Conservation (phyloP, 2,797 vertebrate genomes). For the Crocidura indochinensis region DNA sequence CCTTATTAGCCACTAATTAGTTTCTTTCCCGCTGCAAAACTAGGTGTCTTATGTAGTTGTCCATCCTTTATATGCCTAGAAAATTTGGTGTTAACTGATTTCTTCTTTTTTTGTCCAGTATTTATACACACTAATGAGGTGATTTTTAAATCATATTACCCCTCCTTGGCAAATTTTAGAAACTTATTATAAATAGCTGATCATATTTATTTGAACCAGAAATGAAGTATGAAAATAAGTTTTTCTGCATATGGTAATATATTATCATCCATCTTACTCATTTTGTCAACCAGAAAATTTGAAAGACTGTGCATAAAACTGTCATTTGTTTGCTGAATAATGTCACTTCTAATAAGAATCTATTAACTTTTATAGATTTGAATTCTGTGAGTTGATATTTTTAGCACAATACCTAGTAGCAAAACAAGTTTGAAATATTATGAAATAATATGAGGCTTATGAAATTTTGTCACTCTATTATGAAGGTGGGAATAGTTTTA, state of each 20-base stretch:
- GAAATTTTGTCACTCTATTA: conserved; percentile 54
- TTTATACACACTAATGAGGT: background rate
- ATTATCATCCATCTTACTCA: conserved; percentile 32
- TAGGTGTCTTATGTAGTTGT: background rate
- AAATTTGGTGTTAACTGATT: background rate
- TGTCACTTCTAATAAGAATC: conserved; percentile 52
- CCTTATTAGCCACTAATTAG: background rate
- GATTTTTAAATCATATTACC: background rate
- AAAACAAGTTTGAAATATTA: conserved; percentile 54
- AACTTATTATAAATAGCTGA: background rate
- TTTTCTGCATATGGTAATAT: background rate
- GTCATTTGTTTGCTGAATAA: conserved; percentile 47
- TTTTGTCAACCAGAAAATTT: conserved; percentile 27
- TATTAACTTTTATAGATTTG: conserved; percentile 63
- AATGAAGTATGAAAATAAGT: conserved; percentile 5
- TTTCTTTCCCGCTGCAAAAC: background rate
- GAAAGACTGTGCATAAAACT: conserved; percentile 41
- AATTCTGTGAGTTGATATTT: conserved; percentile 41
- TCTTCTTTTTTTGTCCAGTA: background rate
- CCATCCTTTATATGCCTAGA: background rate
- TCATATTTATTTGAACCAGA: background rate
- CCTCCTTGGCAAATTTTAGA: background rate
- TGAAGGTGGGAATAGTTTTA: conserved; percentile 22
- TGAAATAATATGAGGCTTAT: conserved; percentile 19
- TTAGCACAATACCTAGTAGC: background rate